Evolutionary conservation across 2,797 vertebrate genomes (phyloP).

Genomic region (Aphelocoma californica): DNA sequence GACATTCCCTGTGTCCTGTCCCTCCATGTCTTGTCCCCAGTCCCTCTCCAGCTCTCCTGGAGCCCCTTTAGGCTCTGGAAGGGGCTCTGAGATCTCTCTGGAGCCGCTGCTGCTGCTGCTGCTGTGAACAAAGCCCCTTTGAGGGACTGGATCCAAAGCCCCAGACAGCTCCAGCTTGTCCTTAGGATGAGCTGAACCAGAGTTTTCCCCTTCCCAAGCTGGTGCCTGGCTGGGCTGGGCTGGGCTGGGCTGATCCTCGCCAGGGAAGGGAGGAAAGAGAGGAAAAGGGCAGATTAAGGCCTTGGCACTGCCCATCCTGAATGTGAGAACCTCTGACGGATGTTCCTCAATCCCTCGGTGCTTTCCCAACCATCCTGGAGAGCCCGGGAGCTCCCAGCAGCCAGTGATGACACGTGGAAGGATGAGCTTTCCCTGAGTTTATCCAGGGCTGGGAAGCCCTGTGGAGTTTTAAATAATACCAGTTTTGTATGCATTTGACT

Average conservation of each 20-base stretch:
- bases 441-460: neutral
- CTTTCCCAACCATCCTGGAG: neutral
- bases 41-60: neutral
- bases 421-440: neutral
- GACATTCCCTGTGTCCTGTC: neutral
- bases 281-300: neutral
- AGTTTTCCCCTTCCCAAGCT: neutral
- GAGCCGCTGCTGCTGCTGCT: neutral
- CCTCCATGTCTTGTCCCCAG: neutral
- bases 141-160: neutral
- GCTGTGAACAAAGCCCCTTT: neutral
- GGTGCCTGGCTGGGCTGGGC: neutral
- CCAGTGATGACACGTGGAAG: accelerated
- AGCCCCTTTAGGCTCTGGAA: neutral
- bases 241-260: neutral
- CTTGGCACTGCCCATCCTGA: neutral
- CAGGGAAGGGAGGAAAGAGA: neutral
- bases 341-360: neutral
- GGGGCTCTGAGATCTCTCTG: neutral
- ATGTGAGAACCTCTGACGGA: neutral
- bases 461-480: neutral
- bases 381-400: neutral
- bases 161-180: neutral
- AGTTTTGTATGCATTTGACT: slow-evolving; percentile 29
- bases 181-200: neutral